Percentiles rank a stretch among this genome's conserved stretches.
These are phyloP conservation scores for Diorhabda elongata DNA, from an alignment of 1,140 invertebrate species.

Conservation along the genomic window DNA sequence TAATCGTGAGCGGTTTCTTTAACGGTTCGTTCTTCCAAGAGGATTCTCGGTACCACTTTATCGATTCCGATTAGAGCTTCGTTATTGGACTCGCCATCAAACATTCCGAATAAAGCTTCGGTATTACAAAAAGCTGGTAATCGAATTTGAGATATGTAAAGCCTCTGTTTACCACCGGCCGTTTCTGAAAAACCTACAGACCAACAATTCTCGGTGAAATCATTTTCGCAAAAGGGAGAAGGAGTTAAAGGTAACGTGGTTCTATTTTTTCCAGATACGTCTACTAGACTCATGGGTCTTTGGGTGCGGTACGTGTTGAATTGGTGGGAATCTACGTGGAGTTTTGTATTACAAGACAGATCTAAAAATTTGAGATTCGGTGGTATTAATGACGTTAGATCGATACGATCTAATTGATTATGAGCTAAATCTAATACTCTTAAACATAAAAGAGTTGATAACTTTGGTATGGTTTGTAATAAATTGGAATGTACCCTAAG, in stretches of 20 bases:
- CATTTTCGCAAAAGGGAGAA: constrained; percentile 56
- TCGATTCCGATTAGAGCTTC: constrained; percentile 64
- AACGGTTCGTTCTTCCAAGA: constrained; percentile 73
- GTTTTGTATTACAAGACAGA: constrained; percentile 74
- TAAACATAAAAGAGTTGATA: constrained; percentile 67
- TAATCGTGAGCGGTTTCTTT: constrained; percentile 76
- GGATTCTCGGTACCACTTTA: constrained; percentile 66
- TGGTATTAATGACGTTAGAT: constrained; percentile 69
- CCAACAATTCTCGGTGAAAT: constrained; percentile 63
- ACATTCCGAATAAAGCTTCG: constrained; percentile 76
- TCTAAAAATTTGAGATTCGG: constrained; percentile 80
- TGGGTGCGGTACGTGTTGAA: constrained; percentile 73
- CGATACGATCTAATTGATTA: constrained; percentile 75
- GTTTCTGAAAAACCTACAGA: constrained; percentile 79
- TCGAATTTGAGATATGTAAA: constrained; percentile 72
- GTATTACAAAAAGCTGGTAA: constrained; percentile 71
- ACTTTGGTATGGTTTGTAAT: constrained; percentile 67
- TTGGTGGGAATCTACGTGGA: constrained; percentile 76
- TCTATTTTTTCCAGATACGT: constrained; percentile 74
- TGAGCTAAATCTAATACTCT: constrained; percentile 81
- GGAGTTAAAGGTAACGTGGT: constrained; percentile 60
- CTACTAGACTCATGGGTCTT: constrained; percentile 73
- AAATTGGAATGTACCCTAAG: constrained; percentile 79
- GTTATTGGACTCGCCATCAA: constrained; percentile 70
- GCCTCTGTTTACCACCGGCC: constrained; percentile 65